Evolutionary conservation across 2,797 vertebrate genomes (phyloP), one percentile per base, ranked within the genome.

Genomic region (Gymnothorax reevesii): DNA sequence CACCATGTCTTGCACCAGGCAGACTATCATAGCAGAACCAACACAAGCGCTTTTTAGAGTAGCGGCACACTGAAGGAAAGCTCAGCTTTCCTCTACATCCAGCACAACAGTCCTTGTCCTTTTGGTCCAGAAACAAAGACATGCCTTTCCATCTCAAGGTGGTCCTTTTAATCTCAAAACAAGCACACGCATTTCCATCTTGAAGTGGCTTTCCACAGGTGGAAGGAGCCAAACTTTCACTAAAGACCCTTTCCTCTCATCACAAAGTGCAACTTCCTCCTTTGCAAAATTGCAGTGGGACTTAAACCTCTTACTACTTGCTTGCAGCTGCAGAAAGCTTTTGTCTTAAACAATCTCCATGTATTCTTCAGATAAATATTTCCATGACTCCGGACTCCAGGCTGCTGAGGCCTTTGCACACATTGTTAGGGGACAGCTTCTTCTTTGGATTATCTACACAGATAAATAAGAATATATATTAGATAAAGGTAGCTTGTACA

Each of bases 321-420:
- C 3, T 69, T 12, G 15, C 55, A 25, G 27, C 62, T 49, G 42
- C 25, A 10, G 66, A n/a, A 27, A 73, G 52, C 66, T 69, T 71
- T 88, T 64, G 57, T 83, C 77, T 25, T 33, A 55, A 17, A 7
- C 17, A 55, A 55, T 80, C 77, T 55, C 52, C 49, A 0, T 88
- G 22, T 6, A 66, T 22, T 4, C 62, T 89, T 94, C 93, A 96
- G 66, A 96, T 96, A 85, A 97, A 95, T 88, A 97, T 96, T 91
- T 96, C 96, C 60, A 97, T 92, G 82, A 94, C 86, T 2, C 95
- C 95, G 3, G 90, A 82, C 1, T 94, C 94, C 1, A 90, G 88
- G 83, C 90, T 57, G 69, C 85, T 89, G 90, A 95, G 88, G 90
- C 94, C 92, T 88, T 88, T 93, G 77, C 87, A 86, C n/a, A 89